A percentile compares a stretch with the other conserved stretches of the same genome.
Evolutionary conservation across 2,113 vertebrate genomes (phyloP).

Genomic region (Lepus europaeus): DNA sequence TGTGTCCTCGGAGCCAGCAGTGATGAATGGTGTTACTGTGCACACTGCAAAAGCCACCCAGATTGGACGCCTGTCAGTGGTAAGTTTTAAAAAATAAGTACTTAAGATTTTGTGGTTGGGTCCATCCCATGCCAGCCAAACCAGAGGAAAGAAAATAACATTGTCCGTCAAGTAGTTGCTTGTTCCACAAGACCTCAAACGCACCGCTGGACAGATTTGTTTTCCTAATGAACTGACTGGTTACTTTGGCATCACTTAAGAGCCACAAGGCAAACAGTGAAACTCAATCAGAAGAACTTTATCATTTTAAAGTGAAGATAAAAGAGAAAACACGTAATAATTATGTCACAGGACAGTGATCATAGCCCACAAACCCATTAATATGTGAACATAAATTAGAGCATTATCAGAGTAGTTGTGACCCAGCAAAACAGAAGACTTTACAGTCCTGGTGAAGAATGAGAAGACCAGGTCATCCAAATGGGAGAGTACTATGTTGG

Average conservation of each 20-base stretch:
- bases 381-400: conserved; percentile 66
- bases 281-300: conserved; percentile 70
- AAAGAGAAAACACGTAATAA: conserved; percentile 74
- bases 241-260: conserved; percentile 79
- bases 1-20: neutral
- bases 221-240: conserved; percentile 70
- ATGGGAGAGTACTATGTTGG: neutral
- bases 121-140: conserved; percentile 67
- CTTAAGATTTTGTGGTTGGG: conserved; percentile 69
- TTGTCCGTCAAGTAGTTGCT: conserved; percentile 67
- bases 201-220: conserved; percentile 46
- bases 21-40: conserved; percentile 74
- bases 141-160: conserved; percentile 74
- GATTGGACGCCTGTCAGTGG: conserved; percentile 32
- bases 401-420: conserved; percentile 38
- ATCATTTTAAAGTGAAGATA: conserved; percentile 72
- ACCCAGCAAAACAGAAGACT: conserved; percentile 57
- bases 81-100: conserved; percentile 73
- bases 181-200: conserved; percentile 61
- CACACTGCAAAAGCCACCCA: neutral
- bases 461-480: conserved; percentile 44
- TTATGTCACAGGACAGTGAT: conserved; percentile 55
- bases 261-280: conserved; percentile 26
- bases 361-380: conserved; percentile 56
- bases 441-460: conserved; percentile 29